Evolutionary conservation across 2,888 invertebrate genomes (phyloP).

Genomic region (Piscicola geometra): DNA sequence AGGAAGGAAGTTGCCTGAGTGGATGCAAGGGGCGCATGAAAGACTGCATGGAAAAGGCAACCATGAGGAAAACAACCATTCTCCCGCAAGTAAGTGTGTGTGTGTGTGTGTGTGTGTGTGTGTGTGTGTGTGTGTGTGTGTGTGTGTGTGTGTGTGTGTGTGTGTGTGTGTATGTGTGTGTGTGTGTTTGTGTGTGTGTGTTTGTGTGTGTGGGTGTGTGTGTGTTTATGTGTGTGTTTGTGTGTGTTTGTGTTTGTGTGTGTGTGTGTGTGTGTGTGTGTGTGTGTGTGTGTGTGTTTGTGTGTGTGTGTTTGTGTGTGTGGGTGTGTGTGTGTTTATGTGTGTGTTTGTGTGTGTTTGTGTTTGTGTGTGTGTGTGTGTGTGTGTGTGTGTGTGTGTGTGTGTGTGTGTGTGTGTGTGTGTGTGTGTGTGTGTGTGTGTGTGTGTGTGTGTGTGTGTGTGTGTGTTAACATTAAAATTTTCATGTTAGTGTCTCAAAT

Average conservation of each 20-base stretch:
- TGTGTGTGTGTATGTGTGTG: not conserved
- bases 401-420: constrained; percentile 6
- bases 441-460: too few species aligned
- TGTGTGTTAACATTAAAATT: not conserved
- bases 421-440: constrained; percentile 3
- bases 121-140: not conserved
- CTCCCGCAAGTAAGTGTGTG: not conserved
- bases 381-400: constrained; percentile 6
- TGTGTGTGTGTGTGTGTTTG: too few species aligned
- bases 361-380: not conserved
- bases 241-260: too few species aligned
- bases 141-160: constrained; percentile 2
- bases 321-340: too few species aligned
- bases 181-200: too few species aligned
- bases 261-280: too few species aligned
- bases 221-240: too few species aligned
- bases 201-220: too few species aligned
- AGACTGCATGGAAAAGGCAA: constrained; percentile 4
- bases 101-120: not conserved
- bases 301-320: too few species aligned
- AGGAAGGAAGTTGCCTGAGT: constrained; percentile 21
- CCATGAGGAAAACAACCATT: constrained; percentile 16
- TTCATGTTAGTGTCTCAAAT: not conserved
- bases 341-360: too few species aligned
- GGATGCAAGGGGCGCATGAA: constrained; percentile 24